Evolutionary conservation across 2,113 vertebrate species (phyloP).

Genomic region (Neolamprologus longior): DNA sequence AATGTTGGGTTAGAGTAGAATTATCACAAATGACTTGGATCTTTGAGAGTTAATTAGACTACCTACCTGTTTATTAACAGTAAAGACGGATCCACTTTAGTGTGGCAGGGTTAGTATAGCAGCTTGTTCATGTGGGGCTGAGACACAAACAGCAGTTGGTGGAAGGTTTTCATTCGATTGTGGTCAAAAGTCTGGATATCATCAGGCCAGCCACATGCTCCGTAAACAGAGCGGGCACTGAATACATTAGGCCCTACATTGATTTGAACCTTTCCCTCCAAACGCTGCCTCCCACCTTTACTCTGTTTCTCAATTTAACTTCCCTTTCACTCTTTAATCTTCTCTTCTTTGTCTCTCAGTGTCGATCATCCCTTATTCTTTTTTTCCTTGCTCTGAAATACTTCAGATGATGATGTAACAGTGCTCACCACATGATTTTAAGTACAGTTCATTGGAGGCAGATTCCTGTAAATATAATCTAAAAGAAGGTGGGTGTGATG

Average conservation of each 20-base stretch:
- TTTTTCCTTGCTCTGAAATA: background rate
- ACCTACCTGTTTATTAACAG: background rate
- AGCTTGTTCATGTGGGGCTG: background rate
- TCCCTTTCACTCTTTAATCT: background rate
- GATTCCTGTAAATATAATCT: background rate
- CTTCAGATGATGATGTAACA: background rate
- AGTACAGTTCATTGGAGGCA: background rate
- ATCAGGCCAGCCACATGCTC: slow-evolving; percentile 52
- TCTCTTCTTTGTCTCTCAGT: background rate
- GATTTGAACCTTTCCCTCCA: slow-evolving; percentile 46
- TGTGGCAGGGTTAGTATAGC: background rate
- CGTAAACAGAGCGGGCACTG: slow-evolving; percentile 60
- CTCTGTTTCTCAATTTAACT: background rate
- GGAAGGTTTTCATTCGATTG: slow-evolving; percentile 62
- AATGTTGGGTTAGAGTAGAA: background rate
- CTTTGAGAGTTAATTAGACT: background rate
- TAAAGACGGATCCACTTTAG: background rate
- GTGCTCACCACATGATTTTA: background rate
- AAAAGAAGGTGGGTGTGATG: background rate
- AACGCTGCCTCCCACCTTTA: slow-evolving; percentile 1
- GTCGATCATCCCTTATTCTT: background rate
- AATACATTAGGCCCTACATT: slow-evolving; percentile 50
- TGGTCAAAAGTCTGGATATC: slow-evolving; percentile 66
- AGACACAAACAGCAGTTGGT: slow-evolving; percentile 31
- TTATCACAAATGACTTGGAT: background rate